A percentile compares a stretch with the other conserved stretches of the same genome.
Evolutionary conservation across 2,797 vertebrate genomes (phyloP).

Genomic region (Salmo trutta): DNA sequence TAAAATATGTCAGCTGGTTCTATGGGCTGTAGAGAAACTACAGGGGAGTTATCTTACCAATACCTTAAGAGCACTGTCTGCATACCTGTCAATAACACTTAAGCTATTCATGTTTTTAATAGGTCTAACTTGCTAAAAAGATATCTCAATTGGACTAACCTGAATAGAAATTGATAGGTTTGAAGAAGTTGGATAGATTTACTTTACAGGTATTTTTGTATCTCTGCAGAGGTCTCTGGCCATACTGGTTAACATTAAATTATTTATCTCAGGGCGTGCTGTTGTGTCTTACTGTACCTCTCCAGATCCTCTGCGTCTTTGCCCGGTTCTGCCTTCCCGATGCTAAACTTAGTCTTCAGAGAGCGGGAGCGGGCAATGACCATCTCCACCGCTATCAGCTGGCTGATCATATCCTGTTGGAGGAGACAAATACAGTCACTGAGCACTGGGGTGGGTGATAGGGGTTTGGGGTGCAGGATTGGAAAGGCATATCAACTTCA

Average conservation of each 20-base stretch:
- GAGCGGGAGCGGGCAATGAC: slow-evolving; percentile 87
- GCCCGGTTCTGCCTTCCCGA: slow-evolving; percentile 78
- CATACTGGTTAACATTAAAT: not conserved
- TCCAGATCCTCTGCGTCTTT: slow-evolving; percentile 85
- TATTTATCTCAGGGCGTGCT: not conserved
- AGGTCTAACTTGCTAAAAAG: no score
- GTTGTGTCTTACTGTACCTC: slow-evolving; percentile 70
- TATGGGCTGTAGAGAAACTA: not conserved
- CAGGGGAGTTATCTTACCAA: not conserved
- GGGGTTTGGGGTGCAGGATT: no score
- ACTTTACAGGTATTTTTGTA: not conserved
- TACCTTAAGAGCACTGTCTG: not conserved
- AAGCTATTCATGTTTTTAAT: no score
- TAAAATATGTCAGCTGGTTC: not conserved
- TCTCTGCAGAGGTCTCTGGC: not conserved
- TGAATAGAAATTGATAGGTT: not conserved
- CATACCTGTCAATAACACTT: not conserved
- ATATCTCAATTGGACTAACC: not conserved
- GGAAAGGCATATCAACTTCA: no score
- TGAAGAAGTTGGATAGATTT: not conserved
- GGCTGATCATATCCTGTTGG: slow-evolving; percentile 86
- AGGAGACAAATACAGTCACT: not conserved
- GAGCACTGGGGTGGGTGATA: slow-evolving; percentile 26
- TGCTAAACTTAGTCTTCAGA: slow-evolving; percentile 86
- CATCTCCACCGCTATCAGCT: slow-evolving; percentile 85